A percentile compares a stretch with the other conserved stretches of the same genome.
Evolutionary conservation across 1,140 invertebrate species (phyloP).

Genomic region (Maniola jurtina): DNA sequence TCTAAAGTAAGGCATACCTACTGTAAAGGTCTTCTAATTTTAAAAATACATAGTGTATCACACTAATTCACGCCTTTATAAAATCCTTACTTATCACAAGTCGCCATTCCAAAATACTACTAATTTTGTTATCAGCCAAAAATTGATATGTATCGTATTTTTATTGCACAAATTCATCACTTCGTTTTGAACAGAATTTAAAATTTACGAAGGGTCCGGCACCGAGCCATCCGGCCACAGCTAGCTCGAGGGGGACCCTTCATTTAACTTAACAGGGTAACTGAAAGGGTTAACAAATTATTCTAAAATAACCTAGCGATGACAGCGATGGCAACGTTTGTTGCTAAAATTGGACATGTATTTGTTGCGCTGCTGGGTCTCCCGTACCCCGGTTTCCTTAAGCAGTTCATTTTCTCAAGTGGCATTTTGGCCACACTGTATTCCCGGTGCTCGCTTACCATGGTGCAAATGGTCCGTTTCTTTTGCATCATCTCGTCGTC

Average conservation of each 20-base stretch:
- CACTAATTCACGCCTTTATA: slow-evolving; percentile 45
- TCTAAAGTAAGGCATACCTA: slow-evolving; percentile 66
- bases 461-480: slow-evolving; percentile 89
- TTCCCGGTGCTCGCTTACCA: slow-evolving; percentile 86
- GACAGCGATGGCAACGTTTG: slow-evolving; percentile 43
- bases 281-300: slow-evolving; percentile 29
- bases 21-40: slow-evolving; percentile 56
- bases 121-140: slow-evolving; percentile 64
- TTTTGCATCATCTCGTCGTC: slow-evolving; percentile 93
- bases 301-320: slow-evolving; percentile 54
- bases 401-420: slow-evolving; percentile 88
- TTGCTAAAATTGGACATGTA: slow-evolving; percentile 42
- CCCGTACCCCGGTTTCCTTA: slow-evolving; percentile 79
- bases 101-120: slow-evolving; percentile 66
- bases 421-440: slow-evolving; percentile 90
- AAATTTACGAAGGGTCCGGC: slow-evolving; percentile 43
- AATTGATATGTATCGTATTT: slow-evolving; percentile 76
- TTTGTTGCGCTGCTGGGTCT: slow-evolving; percentile 45
- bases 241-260: slow-evolving; percentile 54
- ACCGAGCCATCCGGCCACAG: slow-evolving; percentile 72
- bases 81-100: slow-evolving; percentile 61
- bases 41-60: slow-evolving; percentile 58
- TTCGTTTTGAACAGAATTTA: slow-evolving; percentile 42
- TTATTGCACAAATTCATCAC: slow-evolving; percentile 72
- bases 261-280: slow-evolving; percentile 47